Percentiles rank a stretch among this genome's conserved stretches.
Evolutionary conservation across 2,113 vertebrate genomes (phyloP).

Genomic region (Pitta sordida): DNA sequence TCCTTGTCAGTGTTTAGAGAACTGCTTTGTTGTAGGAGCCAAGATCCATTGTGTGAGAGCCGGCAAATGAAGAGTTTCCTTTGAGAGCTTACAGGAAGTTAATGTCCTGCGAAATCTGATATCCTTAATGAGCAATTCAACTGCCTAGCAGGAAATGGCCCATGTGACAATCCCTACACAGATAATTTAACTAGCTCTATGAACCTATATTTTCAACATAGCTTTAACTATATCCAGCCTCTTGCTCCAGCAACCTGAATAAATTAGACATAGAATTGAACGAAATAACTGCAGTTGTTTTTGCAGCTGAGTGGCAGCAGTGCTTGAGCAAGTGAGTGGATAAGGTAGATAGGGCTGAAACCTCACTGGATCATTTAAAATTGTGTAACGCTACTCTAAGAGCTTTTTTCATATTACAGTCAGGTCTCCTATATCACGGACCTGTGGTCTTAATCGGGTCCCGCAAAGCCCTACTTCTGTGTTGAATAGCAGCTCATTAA

Average conservation of each 20-base stretch:
- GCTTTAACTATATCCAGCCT: neutral
- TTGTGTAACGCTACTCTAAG: neutral
- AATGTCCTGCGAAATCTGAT: neutral
- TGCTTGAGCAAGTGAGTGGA: neutral
- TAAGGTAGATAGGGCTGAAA: neutral
- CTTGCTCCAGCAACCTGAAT: neutral
- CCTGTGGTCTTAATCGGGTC: no score
- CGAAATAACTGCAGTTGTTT: neutral
- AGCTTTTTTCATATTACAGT: neutral
- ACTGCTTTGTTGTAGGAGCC: neutral
- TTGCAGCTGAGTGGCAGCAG: neutral
- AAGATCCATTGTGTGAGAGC: neutral
- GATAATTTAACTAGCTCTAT: slow-evolving; percentile 25
- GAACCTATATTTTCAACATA: neutral
- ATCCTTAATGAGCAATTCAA: slow-evolving; percentile 31
- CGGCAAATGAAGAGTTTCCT: neutral
- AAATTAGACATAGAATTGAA: neutral
- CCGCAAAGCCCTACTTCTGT: no score
- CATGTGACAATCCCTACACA: neutral
- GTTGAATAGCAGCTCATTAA: no score
- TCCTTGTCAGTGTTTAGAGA: neutral
- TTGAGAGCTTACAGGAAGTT: neutral
- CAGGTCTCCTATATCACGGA: no score
- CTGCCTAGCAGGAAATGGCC: neutral
- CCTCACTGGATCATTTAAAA: neutral